These are phyloP conservation scores for Drosophila malerkotliana DNA, from an alignment of 1,140 invertebrate genomes.

Conservation along the genomic window DNA sequence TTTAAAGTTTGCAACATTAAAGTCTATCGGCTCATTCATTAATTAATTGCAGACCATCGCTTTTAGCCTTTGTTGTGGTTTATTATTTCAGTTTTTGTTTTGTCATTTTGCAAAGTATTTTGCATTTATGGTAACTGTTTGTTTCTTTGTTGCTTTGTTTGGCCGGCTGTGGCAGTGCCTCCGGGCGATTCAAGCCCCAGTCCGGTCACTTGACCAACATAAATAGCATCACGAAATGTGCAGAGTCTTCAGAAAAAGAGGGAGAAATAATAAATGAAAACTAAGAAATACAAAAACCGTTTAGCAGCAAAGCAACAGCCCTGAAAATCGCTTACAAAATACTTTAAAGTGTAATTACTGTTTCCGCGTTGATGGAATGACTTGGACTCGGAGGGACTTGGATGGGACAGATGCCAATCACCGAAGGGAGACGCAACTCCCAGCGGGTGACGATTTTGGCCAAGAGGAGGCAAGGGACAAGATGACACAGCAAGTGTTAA, in stretches of 20 bases:
- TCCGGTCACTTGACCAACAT: conserved; percentile 71
- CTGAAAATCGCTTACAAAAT: conserved; percentile 76
- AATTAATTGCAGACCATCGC: conserved; percentile 43
- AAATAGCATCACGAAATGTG: conserved; percentile 67
- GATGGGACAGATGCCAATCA: conserved; percentile 49
- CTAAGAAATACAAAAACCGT: conserved; percentile 47
- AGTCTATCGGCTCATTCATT: conserved; percentile 40
- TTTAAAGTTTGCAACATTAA: conserved; percentile 74
- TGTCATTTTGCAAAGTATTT: conserved; percentile 60
- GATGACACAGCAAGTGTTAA: conserved; percentile 51
- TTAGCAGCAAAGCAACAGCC: conserved; percentile 52
- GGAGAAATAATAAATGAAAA: conserved; percentile 1
- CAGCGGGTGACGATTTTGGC: conserved; percentile 17
- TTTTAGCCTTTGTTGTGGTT: conserved; percentile 24
- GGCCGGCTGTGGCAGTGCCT: conserved; percentile 20
- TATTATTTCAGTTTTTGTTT: conserved; percentile 40
- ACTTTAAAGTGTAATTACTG: conserved; percentile 75
- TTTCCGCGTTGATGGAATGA: conserved; percentile 63
- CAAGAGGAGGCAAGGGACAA: conserved; percentile 18
- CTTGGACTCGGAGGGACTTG: neutral
- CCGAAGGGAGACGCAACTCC: conserved; percentile 13
- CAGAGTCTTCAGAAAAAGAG: neutral
- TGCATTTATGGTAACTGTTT: conserved; percentile 68
- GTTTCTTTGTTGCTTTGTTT: conserved; percentile 63
- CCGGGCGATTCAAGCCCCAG: conserved; percentile 52